Evolutionary conservation across 2,113 vertebrate genomes (phyloP).

Genomic region (Heloderma charlesbogerti): DNA sequence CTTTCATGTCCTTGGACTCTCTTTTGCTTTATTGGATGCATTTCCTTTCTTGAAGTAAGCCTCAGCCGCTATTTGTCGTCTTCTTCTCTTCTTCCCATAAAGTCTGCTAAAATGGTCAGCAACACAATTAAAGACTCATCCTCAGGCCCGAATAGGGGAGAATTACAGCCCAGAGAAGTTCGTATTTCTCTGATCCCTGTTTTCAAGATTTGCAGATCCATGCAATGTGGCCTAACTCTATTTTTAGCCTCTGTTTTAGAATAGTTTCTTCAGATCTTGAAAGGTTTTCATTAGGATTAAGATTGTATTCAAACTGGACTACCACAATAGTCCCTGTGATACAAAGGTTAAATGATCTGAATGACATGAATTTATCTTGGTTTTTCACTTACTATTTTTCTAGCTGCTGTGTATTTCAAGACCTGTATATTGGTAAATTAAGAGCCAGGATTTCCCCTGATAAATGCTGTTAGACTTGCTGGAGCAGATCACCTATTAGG

Average conservation of each 20-base stretch:
- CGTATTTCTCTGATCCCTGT: not conserved
- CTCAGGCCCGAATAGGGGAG: not conserved
- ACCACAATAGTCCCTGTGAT: not conserved
- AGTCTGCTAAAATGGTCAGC: not conserved
- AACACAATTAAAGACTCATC: not conserved
- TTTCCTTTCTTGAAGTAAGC: conserved; percentile 14
- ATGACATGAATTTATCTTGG: not conserved
- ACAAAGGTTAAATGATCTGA: not conserved
- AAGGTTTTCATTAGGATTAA: not conserved
- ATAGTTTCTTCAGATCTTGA: not conserved
- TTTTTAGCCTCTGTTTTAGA: not conserved
- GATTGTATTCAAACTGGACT: not conserved
- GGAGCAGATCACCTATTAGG: not conserved
- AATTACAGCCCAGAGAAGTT: not conserved
- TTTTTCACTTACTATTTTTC: not conserved
- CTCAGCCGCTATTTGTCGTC: not conserved
- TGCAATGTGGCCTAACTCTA: not conserved
- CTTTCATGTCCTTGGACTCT: not conserved
- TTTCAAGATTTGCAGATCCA: not conserved
- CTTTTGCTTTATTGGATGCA: not conserved
- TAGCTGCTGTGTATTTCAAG: not conserved
- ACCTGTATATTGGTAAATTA: not conserved
- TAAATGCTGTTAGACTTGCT: not conserved
- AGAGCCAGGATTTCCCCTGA: not conserved
- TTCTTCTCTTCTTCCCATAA: not conserved